These are phyloP conservation scores for Myoxocephalus aenaeus DNA, from an alignment of 2,797 vertebrate genomes.

Conservation along the genomic window DNA sequence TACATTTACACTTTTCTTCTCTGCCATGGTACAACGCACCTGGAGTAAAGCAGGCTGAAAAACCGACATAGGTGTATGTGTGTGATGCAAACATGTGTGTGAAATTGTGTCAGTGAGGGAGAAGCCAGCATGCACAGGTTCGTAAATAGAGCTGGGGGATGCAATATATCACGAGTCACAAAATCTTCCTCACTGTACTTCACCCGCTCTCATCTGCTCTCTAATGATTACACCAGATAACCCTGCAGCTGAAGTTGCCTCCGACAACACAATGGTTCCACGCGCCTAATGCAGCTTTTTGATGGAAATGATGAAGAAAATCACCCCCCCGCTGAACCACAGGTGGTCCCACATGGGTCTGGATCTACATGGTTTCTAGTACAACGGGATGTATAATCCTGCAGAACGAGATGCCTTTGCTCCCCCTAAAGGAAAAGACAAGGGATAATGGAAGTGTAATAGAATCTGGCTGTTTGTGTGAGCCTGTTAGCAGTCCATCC, in stretches of 20 bases:
- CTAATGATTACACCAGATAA: slow-evolving; percentile 34
- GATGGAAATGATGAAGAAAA: not conserved
- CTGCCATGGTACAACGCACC: not conserved
- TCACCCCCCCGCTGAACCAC: slow-evolving; percentile 17
- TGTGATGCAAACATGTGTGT: not conserved
- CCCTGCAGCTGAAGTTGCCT: slow-evolving; percentile 13
- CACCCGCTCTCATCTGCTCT: not conserved
- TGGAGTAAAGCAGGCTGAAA: not conserved
- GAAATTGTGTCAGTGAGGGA: not conserved
- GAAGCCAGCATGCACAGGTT: not conserved
- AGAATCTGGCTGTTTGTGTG: slow-evolving; percentile 40
- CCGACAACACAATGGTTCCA: not conserved
- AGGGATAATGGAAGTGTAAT: slow-evolving; percentile 53
- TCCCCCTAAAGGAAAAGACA: slow-evolving; percentile 1
- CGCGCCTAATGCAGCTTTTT: slow-evolving; percentile 10
- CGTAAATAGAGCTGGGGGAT: not conserved
- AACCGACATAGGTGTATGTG: not conserved
- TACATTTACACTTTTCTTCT: not conserved
- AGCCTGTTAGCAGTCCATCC: slow-evolving; percentile 29
- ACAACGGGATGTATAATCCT: slow-evolving; percentile 12
- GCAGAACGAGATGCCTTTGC: not conserved
- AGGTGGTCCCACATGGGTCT: slow-evolving; percentile 21
- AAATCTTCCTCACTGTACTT: not conserved
- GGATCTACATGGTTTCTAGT: slow-evolving; percentile 16
- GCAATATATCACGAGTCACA: not conserved